Conservation (phyloP, 2,888 invertebrate species). For the Drosophila prostipennis region DNA sequence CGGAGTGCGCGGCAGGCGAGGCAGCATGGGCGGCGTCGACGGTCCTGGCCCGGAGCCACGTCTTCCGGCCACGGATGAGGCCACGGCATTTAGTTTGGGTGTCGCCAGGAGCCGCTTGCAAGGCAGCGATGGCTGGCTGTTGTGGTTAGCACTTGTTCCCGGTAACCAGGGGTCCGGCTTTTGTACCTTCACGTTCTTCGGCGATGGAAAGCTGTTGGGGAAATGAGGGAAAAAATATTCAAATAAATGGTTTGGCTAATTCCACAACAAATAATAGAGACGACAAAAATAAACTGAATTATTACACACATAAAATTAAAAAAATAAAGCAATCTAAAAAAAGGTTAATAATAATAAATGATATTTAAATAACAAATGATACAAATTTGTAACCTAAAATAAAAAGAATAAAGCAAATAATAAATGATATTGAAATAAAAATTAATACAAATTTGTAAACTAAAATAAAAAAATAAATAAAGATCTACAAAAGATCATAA, state of each 20-base stretch:
- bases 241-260: neutral
- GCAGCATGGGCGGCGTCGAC: neutral
- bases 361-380: too few relatives aligned
- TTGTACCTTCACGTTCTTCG: constrained; percentile 69
- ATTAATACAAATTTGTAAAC: too few relatives aligned
- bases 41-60: constrained; percentile 14
- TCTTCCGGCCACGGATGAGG: neutral
- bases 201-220: constrained; percentile 79
- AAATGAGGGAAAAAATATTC: neutral
- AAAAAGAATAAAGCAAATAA: too few relatives aligned
- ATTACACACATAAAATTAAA: too few relatives aligned
- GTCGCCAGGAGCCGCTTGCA: constrained; percentile 43
- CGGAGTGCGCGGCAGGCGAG: constrained; percentile 3
- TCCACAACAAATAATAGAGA: too few relatives aligned
- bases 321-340: too few relatives aligned
- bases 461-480: too few relatives aligned
- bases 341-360: too few relatives aligned
- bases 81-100: constrained; percentile 45
- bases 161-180: constrained; percentile 29
- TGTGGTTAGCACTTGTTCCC: neutral
- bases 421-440: too few relatives aligned
- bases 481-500: neutral
- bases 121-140: constrained; percentile 3
- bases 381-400: too few relatives aligned
- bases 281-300: too few relatives aligned